Percentiles rank a stretch among this genome's conserved stretches.
Conservation (phyloP, 2,113 vertebrate genomes). For the Glaucomys volans region DNA sequence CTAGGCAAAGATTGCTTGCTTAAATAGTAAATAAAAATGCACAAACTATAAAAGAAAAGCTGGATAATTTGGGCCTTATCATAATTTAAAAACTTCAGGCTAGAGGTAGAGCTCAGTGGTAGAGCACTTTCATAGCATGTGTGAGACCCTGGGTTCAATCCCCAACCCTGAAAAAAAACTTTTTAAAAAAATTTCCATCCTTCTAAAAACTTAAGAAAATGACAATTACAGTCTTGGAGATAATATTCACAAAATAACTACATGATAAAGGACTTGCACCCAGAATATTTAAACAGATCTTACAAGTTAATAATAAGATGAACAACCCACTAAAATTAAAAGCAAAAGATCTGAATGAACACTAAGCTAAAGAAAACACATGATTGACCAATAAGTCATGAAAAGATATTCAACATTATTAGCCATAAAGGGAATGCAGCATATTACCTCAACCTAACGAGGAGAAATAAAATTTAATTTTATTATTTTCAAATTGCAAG, state of each 20-base stretch:
- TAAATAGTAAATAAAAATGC: not conserved
- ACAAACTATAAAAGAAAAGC: not conserved
- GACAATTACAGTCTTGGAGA: not conserved
- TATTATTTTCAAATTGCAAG: constrained; percentile 39
- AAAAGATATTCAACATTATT: not conserved
- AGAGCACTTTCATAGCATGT: not conserved
- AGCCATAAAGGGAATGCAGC: not conserved
- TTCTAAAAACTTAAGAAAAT: not conserved
- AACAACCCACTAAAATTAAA: not conserved
- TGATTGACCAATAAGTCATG: not conserved
- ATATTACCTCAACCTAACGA: not conserved
- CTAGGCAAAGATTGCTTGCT: not conserved
- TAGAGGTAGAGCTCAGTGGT: not conserved
- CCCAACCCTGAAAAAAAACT: no score
- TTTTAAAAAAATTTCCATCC: not conserved
- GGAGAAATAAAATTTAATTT: not conserved
- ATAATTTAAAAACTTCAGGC: not conserved
- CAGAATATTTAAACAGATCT: not conserved
- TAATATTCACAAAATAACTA: not conserved
- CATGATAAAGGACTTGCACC: not conserved
- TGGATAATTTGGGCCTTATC: not conserved
- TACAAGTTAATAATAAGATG: not conserved
- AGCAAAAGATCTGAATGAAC: not conserved
- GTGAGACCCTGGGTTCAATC: not conserved
- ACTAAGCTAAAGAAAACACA: constrained; percentile 18